phyloP scores from a whole-genome alignment of 2,797 vertebrate species.

The Eupleurogrammus muticus region DNA sequence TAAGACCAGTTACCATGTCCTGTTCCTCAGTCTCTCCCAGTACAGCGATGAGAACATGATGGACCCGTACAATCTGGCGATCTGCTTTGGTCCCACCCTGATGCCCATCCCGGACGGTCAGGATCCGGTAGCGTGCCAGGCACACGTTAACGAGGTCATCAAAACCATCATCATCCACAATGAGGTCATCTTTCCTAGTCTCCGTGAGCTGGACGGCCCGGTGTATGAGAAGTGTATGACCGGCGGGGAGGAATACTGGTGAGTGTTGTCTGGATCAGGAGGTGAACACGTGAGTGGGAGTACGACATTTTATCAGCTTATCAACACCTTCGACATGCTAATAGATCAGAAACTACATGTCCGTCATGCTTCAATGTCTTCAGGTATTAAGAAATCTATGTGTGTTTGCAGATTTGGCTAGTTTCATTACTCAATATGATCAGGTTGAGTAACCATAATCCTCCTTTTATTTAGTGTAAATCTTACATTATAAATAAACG shows the following conservation, averaged over 20 bases:
- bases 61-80: constrained; percentile 98
- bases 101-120: constrained; percentile 98
- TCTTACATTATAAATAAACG: no score
- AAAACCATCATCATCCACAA: constrained; percentile 96
- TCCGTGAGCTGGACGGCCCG: constrained; percentile 93
- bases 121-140: constrained; percentile 96
- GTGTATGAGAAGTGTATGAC: constrained; percentile 99
- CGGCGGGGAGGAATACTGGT: constrained; percentile 98
- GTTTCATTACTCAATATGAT: no score
- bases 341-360: neutral
- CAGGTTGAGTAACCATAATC: no score
- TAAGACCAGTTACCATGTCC: neutral
- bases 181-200: constrained; percentile 95
- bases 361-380: neutral
- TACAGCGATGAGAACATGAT: constrained; percentile 99
- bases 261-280: constrained; percentile 59
- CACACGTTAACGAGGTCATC: constrained; percentile 98
- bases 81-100: constrained; percentile 98
- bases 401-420: no score
- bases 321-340: neutral
- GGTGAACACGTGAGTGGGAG: neutral
- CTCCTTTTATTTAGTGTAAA: no score
- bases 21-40: constrained; percentile 91
- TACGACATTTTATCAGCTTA: neutral
- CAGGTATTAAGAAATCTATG: no score